phyloP scores from a whole-genome alignment of 2,888 invertebrate species.

The Lasioglossum pauxillum region DNA sequence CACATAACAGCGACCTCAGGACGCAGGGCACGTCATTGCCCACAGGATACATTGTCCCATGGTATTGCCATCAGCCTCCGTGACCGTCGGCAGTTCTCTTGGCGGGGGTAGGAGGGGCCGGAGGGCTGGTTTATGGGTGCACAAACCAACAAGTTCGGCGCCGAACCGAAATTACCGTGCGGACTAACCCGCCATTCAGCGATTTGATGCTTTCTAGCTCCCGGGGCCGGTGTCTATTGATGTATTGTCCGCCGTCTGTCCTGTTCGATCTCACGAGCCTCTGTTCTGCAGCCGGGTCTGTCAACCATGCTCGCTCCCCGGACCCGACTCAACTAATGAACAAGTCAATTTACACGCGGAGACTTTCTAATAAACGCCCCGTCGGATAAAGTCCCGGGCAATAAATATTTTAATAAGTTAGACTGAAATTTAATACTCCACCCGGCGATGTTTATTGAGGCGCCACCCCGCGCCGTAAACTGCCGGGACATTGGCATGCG shows the following conservation, averaged over 20 bases:
- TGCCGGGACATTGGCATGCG: background rate
- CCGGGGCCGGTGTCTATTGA: background rate
- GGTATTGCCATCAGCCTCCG: constrained; percentile 51
- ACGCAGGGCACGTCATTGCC: constrained; percentile 49
- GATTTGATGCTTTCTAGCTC: constrained; percentile 30
- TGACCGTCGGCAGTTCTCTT: constrained; percentile 32
- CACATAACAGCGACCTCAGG: constrained; percentile 61
- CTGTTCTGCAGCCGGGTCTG: background rate
- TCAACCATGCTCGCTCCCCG: background rate
- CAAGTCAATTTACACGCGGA: background rate
- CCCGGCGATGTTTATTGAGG: background rate
- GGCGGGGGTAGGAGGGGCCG: background rate
- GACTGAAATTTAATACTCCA: background rate
- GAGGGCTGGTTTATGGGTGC: constrained; percentile 56
- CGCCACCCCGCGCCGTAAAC: background rate
- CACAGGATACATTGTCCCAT: constrained; percentile 62
- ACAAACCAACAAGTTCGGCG: constrained; percentile 52
- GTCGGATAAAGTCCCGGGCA: background rate
- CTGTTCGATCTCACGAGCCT: background rate
- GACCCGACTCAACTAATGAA: background rate
- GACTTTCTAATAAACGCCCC: background rate
- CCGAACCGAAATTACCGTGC: constrained; percentile 33
- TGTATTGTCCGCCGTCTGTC: background rate
- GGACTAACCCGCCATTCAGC: constrained; percentile 38
- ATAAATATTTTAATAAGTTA: background rate